Base-by-base conservation (phyloP, 1,140 invertebrate genomes). In the Lineus longissimus region DNA sequence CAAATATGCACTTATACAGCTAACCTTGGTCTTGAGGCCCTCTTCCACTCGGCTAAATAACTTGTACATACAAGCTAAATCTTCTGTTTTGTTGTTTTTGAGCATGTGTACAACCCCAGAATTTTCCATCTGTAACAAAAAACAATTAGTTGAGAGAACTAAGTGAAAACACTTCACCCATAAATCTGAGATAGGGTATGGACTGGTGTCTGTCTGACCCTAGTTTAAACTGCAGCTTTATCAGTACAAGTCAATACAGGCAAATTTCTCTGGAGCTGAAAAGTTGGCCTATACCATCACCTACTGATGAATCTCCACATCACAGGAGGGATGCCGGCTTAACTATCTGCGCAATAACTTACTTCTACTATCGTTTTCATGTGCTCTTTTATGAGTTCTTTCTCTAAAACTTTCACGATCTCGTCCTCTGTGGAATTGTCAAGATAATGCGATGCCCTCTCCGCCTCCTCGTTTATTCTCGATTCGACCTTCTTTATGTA, bases 401-500 rank as follows among this genome's bases (percentile, higher is more conserved):
- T 91, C 84, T 99, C 95, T 30, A 99, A 90, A 56, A 99, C 96
- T 63, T 77, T 88, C 11, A 99, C 94, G 74, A 99, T 95, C 61
- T 91, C 86, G 55, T 89, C 87, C 82, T 99, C 96, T 6, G 97
- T 99, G 40, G 90, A 91, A 81, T 96, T 93, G 82, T 99, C 97
- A 43, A 99, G 85, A 86, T 99, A 99, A 82, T 97, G 93, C 66
- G 94, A 95, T 1, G 97, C 96, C 71, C 97, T 85, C 79, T 98
- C 94, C 6, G 93, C 93, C 84, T 99, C 97, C 83, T 99, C 97
- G 64, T 90, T 89, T 65, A 99, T 97, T 80, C 97, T 87, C 17
- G 93, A 89, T 82, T 99, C 97, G 45, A 99, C 97, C 86, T 97
- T 97, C 76, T 93, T 94, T 76, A 99, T 97, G 82, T 98, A 99